A percentile compares a stretch with the other conserved stretches of the same genome.
Conservation (phyloP, 2,888 invertebrate genomes). For the Cistogaster globosa region DNA sequence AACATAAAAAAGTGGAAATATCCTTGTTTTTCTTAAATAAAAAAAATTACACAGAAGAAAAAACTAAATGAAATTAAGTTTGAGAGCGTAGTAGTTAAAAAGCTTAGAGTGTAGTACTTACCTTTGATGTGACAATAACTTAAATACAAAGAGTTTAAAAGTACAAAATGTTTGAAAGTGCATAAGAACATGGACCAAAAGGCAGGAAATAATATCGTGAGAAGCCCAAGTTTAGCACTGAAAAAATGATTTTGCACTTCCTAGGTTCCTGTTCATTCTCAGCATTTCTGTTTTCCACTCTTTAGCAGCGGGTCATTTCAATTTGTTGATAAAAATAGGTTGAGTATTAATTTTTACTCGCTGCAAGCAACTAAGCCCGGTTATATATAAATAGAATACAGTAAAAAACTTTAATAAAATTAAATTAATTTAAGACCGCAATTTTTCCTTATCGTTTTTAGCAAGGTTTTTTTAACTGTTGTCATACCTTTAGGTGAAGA, state of each 20-base stretch:
- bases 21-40: slow-evolving; percentile 25
- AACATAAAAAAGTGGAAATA: slow-evolving; percentile 12
- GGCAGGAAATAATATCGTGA: slow-evolving; percentile 62
- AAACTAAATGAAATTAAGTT: not conserved
- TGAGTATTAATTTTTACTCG: too few species aligned
- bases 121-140: slow-evolving; percentile 62
- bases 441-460: too few species aligned
- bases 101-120: slow-evolving; percentile 64
- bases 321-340: not conserved
- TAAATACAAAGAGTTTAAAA: slow-evolving; percentile 27
- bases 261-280: slow-evolving; percentile 52
- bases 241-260: slow-evolving; percentile 57
- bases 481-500: too few species aligned
- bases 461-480: too few species aligned
- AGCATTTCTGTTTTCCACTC: not conserved
- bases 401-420: too few species aligned
- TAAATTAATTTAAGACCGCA: too few species aligned
- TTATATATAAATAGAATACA: too few species aligned
- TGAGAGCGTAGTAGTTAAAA: slow-evolving; percentile 3
- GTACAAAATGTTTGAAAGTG: slow-evolving; percentile 11
- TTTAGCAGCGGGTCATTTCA: not conserved
- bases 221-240: slow-evolving; percentile 51
- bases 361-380: too few species aligned
- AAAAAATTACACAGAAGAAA: not conserved
- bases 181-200: slow-evolving; percentile 34